Percentiles rank a stretch among this genome's conserved stretches.
These are phyloP conservation scores for Tipula lateralis DNA, from an alignment of 2,888 invertebrate species.

Conservation along the genomic window DNA sequence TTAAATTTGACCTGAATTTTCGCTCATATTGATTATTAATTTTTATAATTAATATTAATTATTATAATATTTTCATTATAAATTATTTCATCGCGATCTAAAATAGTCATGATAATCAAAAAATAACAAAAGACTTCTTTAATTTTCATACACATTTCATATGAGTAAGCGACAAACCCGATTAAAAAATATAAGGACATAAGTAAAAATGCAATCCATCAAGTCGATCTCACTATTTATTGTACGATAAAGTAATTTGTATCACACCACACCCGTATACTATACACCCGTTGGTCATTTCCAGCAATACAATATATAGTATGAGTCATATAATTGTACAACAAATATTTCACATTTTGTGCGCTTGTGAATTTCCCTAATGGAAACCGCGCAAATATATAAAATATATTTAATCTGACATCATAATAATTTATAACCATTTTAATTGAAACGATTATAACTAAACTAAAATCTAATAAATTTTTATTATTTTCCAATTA, in stretches of 20 bases:
- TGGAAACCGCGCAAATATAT: neutral
- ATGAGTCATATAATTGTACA: neutral
- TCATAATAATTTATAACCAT: neutral
- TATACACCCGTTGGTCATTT: neutral
- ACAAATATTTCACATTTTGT: neutral
- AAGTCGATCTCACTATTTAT: neutral
- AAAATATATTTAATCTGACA: neutral
- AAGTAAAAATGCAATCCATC: no score
- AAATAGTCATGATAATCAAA: no score
- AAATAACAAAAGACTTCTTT: neutral
- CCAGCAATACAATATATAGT: neutral
- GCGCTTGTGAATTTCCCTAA: neutral
- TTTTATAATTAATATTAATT: no score
- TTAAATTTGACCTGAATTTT: no score
- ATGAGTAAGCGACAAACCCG: neutral
- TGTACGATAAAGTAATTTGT: neutral
- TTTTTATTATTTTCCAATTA: slow-evolving; percentile 24
- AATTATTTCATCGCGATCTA: no score
- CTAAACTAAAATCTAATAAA: slow-evolving; percentile 19
- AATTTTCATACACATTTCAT: neutral
- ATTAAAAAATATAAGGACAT: neutral
- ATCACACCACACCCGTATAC: neutral
- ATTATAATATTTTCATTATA: no score
- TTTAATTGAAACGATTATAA: neutral
- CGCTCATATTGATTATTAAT: no score